phyloP scores from a whole-genome alignment of 2,113 vertebrate species.

The Microcebus ravelobensis region DNA sequence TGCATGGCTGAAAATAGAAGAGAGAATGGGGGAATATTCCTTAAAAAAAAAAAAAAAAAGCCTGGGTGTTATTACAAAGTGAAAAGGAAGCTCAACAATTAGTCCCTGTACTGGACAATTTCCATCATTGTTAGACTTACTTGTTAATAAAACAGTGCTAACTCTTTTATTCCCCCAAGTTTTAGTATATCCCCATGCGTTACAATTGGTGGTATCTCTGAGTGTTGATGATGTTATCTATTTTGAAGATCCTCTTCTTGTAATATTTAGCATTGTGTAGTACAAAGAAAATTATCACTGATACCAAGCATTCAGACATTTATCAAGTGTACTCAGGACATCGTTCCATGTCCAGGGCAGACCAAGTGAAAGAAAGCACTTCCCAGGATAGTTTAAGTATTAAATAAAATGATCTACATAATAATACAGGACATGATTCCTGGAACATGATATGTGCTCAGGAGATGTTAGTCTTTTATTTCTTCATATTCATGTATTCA shows the following conservation, averaged over 20 bases:
- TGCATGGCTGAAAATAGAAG: not conserved
- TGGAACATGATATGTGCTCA: not conserved
- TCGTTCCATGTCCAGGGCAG: not conserved
- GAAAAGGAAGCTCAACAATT: not conserved
- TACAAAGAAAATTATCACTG: not conserved
- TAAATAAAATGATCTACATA: not conserved
- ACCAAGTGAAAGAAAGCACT: not conserved
- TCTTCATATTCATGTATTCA: not conserved
- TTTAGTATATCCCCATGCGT: not conserved
- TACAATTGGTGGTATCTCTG: not conserved
- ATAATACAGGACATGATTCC: not conserved
- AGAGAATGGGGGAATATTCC: not conserved
- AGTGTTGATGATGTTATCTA: not conserved
- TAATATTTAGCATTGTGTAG: not conserved
- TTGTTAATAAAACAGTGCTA: not conserved
- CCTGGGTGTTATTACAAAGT: not conserved
- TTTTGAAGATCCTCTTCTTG: not conserved
- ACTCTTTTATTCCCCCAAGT: not conserved
- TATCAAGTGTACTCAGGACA: not conserved
- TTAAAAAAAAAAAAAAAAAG: not conserved
- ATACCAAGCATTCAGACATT: not conserved
- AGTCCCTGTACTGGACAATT: not conserved
- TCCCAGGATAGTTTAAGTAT: not conserved
- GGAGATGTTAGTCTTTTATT: not conserved
- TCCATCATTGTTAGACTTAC: not conserved